Evolutionary conservation across 2,888 invertebrate species (phyloP).

Genomic region (Oscheius sp.): DNA sequence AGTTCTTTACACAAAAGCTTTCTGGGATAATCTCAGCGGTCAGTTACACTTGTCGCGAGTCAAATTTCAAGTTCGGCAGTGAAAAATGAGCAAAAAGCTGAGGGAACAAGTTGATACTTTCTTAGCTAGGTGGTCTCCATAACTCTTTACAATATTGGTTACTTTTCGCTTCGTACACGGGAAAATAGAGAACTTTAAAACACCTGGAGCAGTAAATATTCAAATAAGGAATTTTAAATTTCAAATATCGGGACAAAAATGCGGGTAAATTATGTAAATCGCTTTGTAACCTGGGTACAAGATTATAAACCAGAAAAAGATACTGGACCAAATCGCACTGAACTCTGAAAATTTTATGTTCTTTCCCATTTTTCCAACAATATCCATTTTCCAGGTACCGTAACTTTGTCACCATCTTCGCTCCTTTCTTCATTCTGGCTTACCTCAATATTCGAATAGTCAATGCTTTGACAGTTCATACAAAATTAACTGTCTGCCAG

Average conservation of each 20-base stretch:
- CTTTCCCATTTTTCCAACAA: background rate
- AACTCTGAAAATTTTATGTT: background rate
- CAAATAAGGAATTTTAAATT: too few species aligned
- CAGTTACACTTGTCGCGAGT: background rate
- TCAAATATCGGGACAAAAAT: too few species aligned
- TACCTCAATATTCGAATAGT: slow-evolving; percentile 67
- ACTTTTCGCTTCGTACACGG: too few species aligned
- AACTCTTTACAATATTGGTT: too few species aligned
- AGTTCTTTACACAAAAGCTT: background rate
- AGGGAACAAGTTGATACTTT: too few species aligned
- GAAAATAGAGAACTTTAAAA: too few species aligned
- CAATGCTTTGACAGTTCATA: slow-evolving; percentile 42
- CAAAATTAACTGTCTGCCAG: slow-evolving; percentile 36
- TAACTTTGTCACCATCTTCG: slow-evolving; percentile 70
- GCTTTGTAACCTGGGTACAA: too few species aligned
- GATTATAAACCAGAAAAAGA: too few species aligned
- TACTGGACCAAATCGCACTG: too few species aligned
- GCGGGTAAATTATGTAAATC: too few species aligned
- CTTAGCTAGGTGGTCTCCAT: too few species aligned
- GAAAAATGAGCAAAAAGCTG: background rate
- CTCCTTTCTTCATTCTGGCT: slow-evolving; percentile 69
- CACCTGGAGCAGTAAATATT: too few species aligned
- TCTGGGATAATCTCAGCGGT: background rate
- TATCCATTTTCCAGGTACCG: slow-evolving; percentile 61
- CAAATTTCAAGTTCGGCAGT: background rate